Evolutionary conservation across 2,888 invertebrate species (phyloP).

Genomic region (Ochropleura leucogaster): DNA sequence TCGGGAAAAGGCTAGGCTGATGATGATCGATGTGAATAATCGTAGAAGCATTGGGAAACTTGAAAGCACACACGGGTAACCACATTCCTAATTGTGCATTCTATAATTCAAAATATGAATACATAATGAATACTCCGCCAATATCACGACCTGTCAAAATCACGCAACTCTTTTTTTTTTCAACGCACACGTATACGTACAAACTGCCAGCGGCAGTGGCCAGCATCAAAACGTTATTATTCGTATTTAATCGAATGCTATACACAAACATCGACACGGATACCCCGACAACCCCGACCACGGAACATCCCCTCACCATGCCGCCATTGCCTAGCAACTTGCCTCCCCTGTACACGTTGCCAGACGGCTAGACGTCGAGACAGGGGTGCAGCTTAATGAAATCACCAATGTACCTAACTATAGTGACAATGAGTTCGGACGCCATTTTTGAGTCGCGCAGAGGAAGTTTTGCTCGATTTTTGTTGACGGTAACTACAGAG

Average conservation of each 20-base stretch:
- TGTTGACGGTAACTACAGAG: conserved; percentile 17
- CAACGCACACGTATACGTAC: background rate
- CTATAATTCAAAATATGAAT: background rate
- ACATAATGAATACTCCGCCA: background rate
- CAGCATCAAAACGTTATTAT: conserved; percentile 22
- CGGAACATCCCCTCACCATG: conserved; percentile 40
- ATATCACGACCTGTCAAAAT: conserved; percentile 22
- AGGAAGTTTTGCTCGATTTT: conserved; percentile 54
- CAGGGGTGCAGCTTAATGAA: conserved; percentile 72
- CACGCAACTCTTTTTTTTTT: conserved; percentile 15
- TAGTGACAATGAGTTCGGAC: conserved; percentile 61
- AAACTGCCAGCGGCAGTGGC: conserved; percentile 29
- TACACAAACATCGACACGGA: conserved; percentile 46
- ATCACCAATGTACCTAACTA: conserved; percentile 67
- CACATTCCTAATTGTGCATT: background rate
- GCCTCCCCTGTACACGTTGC: conserved; percentile 58
- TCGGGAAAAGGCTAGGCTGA: no score
- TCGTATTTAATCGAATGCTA: conserved; percentile 46
- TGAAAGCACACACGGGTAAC: background rate
- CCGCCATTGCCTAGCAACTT: conserved; percentile 63
- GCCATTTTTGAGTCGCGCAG: conserved; percentile 60
- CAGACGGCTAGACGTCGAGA: conserved; percentile 75
- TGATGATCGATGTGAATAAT: no score
- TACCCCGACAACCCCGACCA: conserved; percentile 27
- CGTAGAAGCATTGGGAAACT: background rate